A percentile compares a stretch with the other conserved stretches of the same genome.
These are phyloP conservation scores for Drosophila tanythrix DNA, from an alignment of 2,888 invertebrate species.

Conservation along the genomic window DNA sequence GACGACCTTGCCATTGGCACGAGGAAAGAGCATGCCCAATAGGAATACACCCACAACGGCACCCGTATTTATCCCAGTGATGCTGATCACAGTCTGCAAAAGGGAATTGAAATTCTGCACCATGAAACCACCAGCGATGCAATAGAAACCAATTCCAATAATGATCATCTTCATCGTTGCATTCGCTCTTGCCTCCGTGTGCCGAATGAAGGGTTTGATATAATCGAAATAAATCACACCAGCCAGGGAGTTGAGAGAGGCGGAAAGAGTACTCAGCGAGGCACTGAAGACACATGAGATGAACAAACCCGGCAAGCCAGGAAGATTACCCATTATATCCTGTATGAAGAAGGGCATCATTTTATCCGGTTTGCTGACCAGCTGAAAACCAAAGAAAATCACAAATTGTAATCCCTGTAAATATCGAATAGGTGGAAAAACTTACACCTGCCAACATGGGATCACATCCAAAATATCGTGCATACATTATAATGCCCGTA, in stretches of 20 bases:
- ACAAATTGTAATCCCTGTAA: not conserved
- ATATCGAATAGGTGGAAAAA: not conserved
- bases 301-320: conserved; percentile 87
- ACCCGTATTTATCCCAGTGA: conserved; percentile 86
- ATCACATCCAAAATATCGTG: conserved; percentile 87
- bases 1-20: conserved; percentile 85
- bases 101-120: conserved; percentile 86
- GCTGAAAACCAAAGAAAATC: conserved; percentile 35
- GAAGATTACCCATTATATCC: conserved; percentile 86
- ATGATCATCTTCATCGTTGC: conserved; percentile 85
- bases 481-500: conserved; percentile 87
- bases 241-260: conserved; percentile 86
- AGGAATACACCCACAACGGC: conserved; percentile 89
- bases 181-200: conserved; percentile 85
- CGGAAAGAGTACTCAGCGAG: conserved; percentile 87
- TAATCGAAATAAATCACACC: conserved; percentile 87
- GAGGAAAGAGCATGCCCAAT: conserved; percentile 89
- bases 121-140: conserved; percentile 86
- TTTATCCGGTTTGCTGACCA: conserved; percentile 85
- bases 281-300: conserved; percentile 88
- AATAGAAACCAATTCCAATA: conserved; percentile 86
- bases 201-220: conserved; percentile 84
- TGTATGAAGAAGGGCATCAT: conserved; percentile 87
- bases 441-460: conserved; percentile 86
- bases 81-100: conserved; percentile 85